Evolutionary conservation across 1,140 invertebrate species (phyloP).

Genomic region (Lepidurus packardi): DNA sequence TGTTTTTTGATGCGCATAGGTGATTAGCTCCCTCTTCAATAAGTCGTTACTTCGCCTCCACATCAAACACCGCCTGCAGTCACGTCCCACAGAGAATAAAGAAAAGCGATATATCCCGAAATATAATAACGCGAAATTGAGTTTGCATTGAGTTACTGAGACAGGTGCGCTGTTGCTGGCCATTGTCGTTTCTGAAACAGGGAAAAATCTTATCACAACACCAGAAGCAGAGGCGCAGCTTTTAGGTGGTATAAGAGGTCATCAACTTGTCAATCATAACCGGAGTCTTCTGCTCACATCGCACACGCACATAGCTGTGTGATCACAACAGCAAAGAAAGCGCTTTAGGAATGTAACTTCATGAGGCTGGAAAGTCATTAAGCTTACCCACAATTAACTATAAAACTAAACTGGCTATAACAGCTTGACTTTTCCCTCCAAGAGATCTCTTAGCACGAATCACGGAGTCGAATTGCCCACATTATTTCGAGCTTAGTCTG

Average conservation of each 20-base stretch:
- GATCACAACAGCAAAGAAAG: too few relatives aligned
- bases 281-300: background rate
- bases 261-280: constrained; percentile 2
- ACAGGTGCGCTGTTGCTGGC: background rate
- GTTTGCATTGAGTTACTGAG: background rate
- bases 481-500: too few relatives aligned
- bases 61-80: background rate
- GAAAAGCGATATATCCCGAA: background rate
- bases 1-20: too few relatives aligned
- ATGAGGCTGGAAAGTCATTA: too few relatives aligned
- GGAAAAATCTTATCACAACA: background rate
- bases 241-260: background rate
- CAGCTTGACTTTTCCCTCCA: too few relatives aligned
- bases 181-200: background rate
- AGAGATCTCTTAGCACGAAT: too few relatives aligned
- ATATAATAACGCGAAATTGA: background rate
- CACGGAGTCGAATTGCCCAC: too few relatives aligned
- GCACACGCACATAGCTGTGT: background rate
- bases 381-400: too few relatives aligned
- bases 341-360: too few relatives aligned
- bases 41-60: background rate
- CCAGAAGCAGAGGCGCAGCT: background rate
- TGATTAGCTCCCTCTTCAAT: background rate
- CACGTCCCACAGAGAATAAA: background rate
- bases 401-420: too few relatives aligned